Base-by-base conservation (phyloP, 2,113 vertebrate genomes). In the Seriola dumerili region DNA sequence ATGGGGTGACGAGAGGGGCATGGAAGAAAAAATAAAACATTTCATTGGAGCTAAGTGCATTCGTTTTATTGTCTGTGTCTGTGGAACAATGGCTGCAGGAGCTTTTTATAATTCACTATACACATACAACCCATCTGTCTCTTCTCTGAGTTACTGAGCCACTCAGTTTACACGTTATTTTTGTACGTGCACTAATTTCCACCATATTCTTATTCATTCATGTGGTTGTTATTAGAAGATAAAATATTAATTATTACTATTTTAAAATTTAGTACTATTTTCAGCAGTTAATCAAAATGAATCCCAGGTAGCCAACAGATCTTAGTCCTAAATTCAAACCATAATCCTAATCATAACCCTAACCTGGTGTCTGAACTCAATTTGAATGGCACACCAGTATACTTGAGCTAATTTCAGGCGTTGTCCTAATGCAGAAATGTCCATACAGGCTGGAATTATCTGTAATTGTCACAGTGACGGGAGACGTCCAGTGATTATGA, bases 71-170 rank as follows among this genome's bases (percentile, higher is more conserved):
- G 1, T 34, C 38, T 10, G 32, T 55, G 44, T 50, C 40, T 19
- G 11, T 40, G 29, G 32, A 68, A 32, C 40, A 66, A 69, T 58
- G 8, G 54, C 23, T 21, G 23, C 17, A 34, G 21, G 9, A 62
- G 46, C 40, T 70, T 65, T 62, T 38, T 48, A 13, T 55, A 25
- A 72, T 72, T 61, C 34, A 63, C n/a, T 14, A 9, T 16, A 19
- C 32, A 42, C 12, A 71, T 19, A n/a, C 36, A 63, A 11, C 25
- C 19, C 2, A 38, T 6, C 40, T 34, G 48, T 34, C 25, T 63
- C n/a, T 34, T n/a, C 40, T 65, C 62, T 76, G 48, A 80, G 21
- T 61, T 72, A 68, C n/a, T 65, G 71, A 83, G 48, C 3, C 25
- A 70, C 19, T 76, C 69, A 2, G n/a, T 73, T 68, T 61, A 34